Base-by-base conservation (phyloP, 2,113 vertebrate species). In the Lates calcarifer region DNA sequence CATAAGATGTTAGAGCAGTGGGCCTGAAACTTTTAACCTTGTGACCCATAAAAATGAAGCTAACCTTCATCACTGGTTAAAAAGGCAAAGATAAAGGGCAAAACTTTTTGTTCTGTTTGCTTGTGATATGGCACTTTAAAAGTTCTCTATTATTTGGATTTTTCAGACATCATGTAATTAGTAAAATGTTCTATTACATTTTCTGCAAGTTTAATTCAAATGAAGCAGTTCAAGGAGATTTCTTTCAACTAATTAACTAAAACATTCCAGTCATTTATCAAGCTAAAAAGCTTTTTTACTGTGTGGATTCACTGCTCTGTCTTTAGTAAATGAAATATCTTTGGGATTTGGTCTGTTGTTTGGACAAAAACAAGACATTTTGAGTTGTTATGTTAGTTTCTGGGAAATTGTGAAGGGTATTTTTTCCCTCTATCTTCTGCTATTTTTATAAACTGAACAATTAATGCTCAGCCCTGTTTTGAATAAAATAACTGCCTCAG, bases 121-220 rank as follows among this genome's bases (percentile, higher is more conserved):
- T n/a, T n/a, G n/a, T n/a, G n/a, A n/a, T 37, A 37, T 37, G 10
- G 35, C 35, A 37, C 6, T 37, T 37, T 37, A 5, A 37, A 37
- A n/a, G n/a, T 9, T 37, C 35, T 37, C 10, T 9, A 37, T 37
- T 37, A 37, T 43, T 43, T 43, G 4, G 37, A 62, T 37, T 62
- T n/a, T 62, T 29, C 43, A 33, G 31, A 45, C 8, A 24, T 49
- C 47, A 62, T 28, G 11, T 11, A 49, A 15, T 43, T 18, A 49
- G 5, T 49, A 22, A 49, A 49, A 49, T 49, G 47, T 49, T 18
- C 17, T 8, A 22, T 49, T 7, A 49, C 20, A 43, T 43, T 51
- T n/a, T n/a, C 20, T 51, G 22, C 41, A 43, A 17, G 53, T 58
- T 73, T 57, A 37, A 77, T 68, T 37, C 28, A 37, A 37, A 49